phyloP scores from a whole-genome alignment of 2,113 vertebrate species.

The Pristiophorus japonicus region DNA sequence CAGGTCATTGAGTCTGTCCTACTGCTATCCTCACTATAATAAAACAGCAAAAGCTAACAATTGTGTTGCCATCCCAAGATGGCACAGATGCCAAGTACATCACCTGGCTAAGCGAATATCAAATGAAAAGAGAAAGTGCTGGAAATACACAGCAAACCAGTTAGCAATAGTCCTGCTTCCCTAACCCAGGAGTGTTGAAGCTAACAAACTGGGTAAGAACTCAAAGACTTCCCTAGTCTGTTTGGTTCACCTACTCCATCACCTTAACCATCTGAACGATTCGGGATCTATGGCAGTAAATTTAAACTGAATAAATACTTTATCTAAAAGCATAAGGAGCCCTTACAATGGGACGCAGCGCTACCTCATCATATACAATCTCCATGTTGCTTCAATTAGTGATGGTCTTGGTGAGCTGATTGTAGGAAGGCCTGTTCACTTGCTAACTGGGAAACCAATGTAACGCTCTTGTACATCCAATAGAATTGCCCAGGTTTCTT shows the following conservation, averaged over 20 bases:
- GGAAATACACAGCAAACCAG: not conserved
- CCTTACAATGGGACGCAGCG: not conserved
- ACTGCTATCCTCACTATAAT: not conserved
- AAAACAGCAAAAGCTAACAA: not conserved
- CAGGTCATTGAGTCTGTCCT: not conserved
- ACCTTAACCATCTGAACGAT: not conserved
- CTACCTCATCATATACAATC: not conserved
- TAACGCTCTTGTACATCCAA: not conserved
- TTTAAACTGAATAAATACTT: not conserved
- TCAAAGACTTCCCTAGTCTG: not conserved
- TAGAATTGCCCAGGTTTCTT: too few species aligned
- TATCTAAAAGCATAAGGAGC: too few species aligned
- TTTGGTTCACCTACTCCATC: not conserved
- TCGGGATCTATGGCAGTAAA: not conserved
- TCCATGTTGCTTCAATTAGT: not conserved
- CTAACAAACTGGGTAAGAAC: not conserved
- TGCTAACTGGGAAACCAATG: not conserved
- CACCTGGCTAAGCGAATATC: not conserved
- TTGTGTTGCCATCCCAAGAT: not conserved
- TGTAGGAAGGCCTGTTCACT: not conserved
- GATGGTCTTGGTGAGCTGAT: not conserved
- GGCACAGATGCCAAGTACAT: not conserved
- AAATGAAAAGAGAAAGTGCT: not conserved
- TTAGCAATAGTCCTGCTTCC: not conserved
- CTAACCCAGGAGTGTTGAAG: not conserved